Base-by-base conservation (phyloP, 2,888 invertebrate species). In the Sympetrum striolatum region DNA sequence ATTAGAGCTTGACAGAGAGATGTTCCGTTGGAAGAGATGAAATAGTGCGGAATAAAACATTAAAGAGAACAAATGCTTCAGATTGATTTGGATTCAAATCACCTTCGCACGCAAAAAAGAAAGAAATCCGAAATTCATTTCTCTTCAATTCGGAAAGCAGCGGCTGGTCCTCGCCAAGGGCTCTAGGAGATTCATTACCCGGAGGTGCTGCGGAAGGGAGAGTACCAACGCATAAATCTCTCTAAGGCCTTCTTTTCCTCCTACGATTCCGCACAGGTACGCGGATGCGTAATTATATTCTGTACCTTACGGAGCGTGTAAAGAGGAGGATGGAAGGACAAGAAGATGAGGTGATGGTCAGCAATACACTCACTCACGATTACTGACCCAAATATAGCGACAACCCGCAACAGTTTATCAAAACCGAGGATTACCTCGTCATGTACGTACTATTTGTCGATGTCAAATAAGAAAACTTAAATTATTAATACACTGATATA, bases 221-320 rank as follows among this genome's bases (percentile, higher is more conserved):
- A 22, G 86, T 37, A 60, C 14, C 86, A 35, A 35, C 14, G 86
- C 86, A 60, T 86, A 86, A 86, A 86, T 86, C 86, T 86, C 35
- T 35, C 37, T 35, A 18, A 58, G 81, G n/a, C n/a, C 48, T 82
- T 35, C 82, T 1, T 31, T 18, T 82, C 82, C 58, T 22, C 53
- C 53, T 86, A 86, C 86, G 60, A 86, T 86, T 60, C 86, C 37
- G 86, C 64, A 22, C 86, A 86, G 86, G 86, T 86, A 86, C 60
- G 86, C 18, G 86, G 86, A 86, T 86, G 22, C 60, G 86, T 86
- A 86, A 86, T 86, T 86, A 86, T 86, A 86, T 86, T 86, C 86
- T 14, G 64, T 37, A 86, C 53, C 58, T 82, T 58, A 58, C 37
- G 86, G 86, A 86, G 86, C 86, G 60, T 86, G 86, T 86, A 60